Percentiles rank a stretch among this genome's conserved stretches.
Evolutionary conservation across 2,888 invertebrate genomes (phyloP).

Genomic region (Anorthoa munda): DNA sequence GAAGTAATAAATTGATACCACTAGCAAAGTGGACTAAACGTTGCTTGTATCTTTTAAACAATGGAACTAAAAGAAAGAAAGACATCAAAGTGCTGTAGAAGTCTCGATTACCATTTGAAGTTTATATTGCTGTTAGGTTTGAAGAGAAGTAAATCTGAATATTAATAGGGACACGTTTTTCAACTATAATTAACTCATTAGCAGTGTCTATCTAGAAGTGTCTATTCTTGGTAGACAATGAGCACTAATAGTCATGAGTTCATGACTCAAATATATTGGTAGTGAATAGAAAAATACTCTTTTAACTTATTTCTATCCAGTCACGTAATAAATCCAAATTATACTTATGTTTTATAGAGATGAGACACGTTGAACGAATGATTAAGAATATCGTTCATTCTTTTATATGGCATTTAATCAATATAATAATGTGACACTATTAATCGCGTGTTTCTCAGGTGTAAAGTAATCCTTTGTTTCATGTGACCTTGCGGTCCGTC

Average conservation of each 20-base stretch:
- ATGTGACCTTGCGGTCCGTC: constrained; percentile 66
- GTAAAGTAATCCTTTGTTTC: constrained; percentile 68
- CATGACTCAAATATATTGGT: constrained; percentile 34
- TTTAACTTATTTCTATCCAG: constrained; percentile 6
- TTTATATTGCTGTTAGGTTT: neutral
- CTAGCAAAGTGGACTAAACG: neutral
- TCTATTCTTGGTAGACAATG: constrained; percentile 45
- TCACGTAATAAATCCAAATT: constrained; percentile 13
- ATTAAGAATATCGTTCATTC: constrained; percentile 39
- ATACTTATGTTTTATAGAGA: constrained; percentile 15
- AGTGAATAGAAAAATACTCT: constrained; percentile 17
- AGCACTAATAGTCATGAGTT: constrained; percentile 29
- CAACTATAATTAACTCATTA: constrained; percentile 44
- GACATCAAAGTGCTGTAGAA: neutral
- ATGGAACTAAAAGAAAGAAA: neutral
- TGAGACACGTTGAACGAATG: constrained; percentile 37
- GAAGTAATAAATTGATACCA: neutral
- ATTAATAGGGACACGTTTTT: constrained; percentile 21
- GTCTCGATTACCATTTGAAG: neutral
- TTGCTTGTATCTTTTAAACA: neutral
- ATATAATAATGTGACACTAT: constrained; percentile 21
- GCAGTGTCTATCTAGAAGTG: constrained; percentile 33
- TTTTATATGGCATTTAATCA: constrained; percentile 13
- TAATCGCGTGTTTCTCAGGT: constrained; percentile 49
- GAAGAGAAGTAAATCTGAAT: constrained; percentile 17